Percentiles rank a stretch among this genome's conserved stretches.
phyloP scores from a whole-genome alignment of 2,888 invertebrate genomes.

The Linnaemya tessellans region DNA sequence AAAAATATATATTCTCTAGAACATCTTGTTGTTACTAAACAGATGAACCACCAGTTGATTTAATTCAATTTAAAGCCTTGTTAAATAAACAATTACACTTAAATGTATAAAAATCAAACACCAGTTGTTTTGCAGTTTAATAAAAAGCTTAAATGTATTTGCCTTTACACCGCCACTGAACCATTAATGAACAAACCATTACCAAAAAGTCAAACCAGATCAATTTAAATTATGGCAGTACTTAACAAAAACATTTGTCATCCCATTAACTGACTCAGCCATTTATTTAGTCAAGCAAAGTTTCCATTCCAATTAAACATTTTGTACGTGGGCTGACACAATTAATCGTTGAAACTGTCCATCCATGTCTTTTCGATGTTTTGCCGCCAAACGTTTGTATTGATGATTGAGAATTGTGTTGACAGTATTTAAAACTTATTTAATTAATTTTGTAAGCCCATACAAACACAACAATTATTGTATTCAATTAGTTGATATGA shows the following conservation, averaged over 20 bases:
- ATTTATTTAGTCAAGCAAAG: not conserved
- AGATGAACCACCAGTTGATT: no score
- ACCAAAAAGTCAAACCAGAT: not conserved
- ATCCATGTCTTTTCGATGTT: not conserved
- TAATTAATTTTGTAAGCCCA: not conserved
- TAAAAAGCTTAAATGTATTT: no score
- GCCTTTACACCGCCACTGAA: no score
- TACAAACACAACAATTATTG: not conserved
- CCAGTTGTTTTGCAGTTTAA: no score
- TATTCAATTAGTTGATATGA: not conserved
- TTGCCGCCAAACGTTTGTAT: not conserved
- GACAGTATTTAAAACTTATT: not conserved
- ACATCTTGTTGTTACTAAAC: no score
- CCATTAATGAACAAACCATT: not conserved
- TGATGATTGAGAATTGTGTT: not conserved
- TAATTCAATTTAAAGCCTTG: no score
- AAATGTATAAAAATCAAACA: no score
- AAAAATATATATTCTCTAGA: no score
- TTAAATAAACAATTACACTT: no score
- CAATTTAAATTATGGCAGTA: not conserved
- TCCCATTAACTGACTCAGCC: not conserved
- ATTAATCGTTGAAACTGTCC: not conserved
- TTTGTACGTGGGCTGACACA: not conserved
- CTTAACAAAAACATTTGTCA: not conserved
- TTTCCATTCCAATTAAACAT: not conserved